phyloP scores from a whole-genome alignment of 2,113 vertebrate genomes.

The Oreocharis arfaki region DNA sequence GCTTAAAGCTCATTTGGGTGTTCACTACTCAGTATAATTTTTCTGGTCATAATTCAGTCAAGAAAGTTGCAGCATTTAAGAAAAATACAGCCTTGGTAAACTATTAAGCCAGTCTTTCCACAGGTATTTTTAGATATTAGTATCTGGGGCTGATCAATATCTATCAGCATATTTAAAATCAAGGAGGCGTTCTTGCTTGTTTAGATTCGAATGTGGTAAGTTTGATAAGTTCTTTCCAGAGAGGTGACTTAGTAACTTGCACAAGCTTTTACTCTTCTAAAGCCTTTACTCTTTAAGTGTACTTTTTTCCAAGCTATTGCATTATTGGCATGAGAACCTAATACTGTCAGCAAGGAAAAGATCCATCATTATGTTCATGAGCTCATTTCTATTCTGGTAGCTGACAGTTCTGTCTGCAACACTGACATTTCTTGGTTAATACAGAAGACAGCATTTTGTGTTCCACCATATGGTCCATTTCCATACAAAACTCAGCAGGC shows the following conservation, averaged over 20 bases:
- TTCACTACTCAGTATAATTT: neutral
- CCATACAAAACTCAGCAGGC: neutral
- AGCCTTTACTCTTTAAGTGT: neutral
- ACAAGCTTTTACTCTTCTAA: neutral
- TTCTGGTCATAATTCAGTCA: neutral
- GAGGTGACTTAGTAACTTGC: neutral
- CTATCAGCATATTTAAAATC: neutral
- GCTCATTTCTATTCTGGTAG: neutral
- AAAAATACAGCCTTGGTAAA: neutral
- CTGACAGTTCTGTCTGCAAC: neutral
- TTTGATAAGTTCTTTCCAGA: neutral
- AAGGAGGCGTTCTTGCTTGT: neutral
- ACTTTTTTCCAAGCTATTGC: neutral
- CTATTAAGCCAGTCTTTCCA: neutral
- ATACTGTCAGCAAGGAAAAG: neutral
- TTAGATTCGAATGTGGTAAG: rapidly evolving
- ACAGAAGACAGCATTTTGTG: neutral
- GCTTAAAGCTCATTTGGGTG: neutral
- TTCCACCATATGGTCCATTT: neutral
- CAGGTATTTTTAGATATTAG: neutral
- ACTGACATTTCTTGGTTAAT: neutral
- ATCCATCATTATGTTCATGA: neutral
- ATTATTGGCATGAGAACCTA: neutral
- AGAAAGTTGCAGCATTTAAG: neutral
- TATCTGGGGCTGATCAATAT: neutral